Percentiles rank a stretch among this genome's conserved stretches.
Conservation (phyloP, 2,113 vertebrate genomes). For the Megalops atlanticus region DNA sequence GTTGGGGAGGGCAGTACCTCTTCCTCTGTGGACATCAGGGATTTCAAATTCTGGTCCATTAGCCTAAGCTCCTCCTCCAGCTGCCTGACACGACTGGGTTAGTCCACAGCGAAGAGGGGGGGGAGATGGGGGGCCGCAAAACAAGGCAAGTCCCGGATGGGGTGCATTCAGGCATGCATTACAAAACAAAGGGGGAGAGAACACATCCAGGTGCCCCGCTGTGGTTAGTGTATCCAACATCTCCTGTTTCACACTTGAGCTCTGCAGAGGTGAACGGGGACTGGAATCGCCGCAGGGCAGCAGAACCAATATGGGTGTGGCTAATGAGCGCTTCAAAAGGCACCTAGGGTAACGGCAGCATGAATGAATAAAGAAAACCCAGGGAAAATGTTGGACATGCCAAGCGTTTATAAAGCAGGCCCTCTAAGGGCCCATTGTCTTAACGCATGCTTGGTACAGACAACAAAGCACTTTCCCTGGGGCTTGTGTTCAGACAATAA, state of each 20-base stretch:
- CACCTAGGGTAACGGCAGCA: background rate
- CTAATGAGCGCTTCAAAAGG: background rate
- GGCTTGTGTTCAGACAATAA: background rate
- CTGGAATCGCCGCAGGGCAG: constrained; percentile 28
- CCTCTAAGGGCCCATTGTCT: background rate
- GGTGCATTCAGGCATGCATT: constrained; percentile 60
- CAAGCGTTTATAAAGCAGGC: background rate
- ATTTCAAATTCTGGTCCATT: constrained; percentile 96
- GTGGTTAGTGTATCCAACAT: constrained; percentile 47
- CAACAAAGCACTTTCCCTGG: background rate
- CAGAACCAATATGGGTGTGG: constrained; percentile 8
- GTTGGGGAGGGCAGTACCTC: constrained; percentile 79
- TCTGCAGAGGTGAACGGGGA: background rate
- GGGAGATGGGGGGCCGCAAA: constrained; percentile 35
- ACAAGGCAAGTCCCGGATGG: constrained; percentile 48
- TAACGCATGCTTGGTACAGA: background rate
- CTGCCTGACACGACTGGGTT: constrained; percentile 86
- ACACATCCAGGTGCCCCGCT: constrained; percentile 42
- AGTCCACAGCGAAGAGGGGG: constrained; percentile 54
- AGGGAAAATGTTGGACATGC: background rate
- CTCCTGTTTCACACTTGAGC: constrained; percentile 33
- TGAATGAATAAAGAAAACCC: background rate
- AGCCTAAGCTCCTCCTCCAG: constrained; percentile 91
- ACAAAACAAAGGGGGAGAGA: constrained; percentile 52
- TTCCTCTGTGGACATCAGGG: constrained; percentile 94